Percentiles rank a stretch among this genome's conserved stretches.
phyloP scores from a whole-genome alignment of 2,113 vertebrate species.

The Malurus alboscapulatus region DNA sequence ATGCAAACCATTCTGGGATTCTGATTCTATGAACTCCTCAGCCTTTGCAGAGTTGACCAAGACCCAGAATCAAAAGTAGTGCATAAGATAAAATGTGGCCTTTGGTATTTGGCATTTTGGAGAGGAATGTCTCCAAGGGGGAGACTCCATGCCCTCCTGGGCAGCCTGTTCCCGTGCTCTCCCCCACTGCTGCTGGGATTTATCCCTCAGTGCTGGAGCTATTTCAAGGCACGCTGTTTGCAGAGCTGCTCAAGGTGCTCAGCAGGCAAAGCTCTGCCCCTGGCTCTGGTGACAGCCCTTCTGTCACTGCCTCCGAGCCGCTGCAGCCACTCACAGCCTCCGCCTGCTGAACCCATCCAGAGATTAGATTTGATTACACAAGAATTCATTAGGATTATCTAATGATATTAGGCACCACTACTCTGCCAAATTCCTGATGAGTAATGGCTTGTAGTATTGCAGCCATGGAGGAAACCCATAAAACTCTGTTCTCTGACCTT shows the following conservation, averaged over 20 bases:
- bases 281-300: neutral
- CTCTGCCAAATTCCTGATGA: conserved; percentile 37
- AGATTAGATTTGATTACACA: conserved; percentile 34
- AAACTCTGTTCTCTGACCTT: neutral
- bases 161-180: neutral
- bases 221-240: neutral
- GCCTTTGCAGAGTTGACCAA: neutral
- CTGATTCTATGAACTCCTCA: neutral
- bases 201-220: neutral
- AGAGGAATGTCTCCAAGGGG: neutral
- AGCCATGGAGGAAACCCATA: neutral
- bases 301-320: neutral
- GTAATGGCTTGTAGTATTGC: conserved; percentile 5
- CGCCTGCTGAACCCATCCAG: neutral
- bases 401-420: conserved; percentile 26
- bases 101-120: neutral
- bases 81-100: fast-evolving
- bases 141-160: neutral
- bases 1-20: neutral
- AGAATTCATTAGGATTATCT: conserved; percentile 58
- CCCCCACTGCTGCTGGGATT: neutral
- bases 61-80: neutral
- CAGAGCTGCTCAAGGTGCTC: neutral
- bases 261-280: neutral
- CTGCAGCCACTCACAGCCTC: neutral